Evolutionary conservation across 2,113 vertebrate genomes (phyloP).

Genomic region (Calidris pygmaea): DNA sequence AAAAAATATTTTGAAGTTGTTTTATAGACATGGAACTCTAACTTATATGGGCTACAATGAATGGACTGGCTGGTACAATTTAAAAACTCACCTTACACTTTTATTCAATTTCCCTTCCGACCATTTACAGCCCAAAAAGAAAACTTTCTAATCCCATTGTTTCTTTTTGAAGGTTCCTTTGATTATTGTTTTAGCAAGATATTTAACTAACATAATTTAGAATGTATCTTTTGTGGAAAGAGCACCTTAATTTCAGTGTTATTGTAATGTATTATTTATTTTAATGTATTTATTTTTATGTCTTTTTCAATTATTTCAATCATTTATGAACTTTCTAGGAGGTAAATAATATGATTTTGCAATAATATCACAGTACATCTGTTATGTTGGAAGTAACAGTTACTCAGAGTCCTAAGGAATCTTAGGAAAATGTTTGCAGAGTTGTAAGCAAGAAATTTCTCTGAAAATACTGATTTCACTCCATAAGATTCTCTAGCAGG

Average conservation of each 20-base stretch:
- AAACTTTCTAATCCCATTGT: background rate
- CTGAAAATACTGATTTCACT: background rate
- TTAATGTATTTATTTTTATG: background rate
- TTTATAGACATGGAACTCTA: background rate
- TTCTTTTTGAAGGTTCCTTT: background rate
- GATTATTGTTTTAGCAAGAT: background rate
- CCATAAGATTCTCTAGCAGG: background rate
- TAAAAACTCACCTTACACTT: background rate
- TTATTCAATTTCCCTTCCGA: background rate
- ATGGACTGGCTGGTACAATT: background rate
- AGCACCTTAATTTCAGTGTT: background rate
- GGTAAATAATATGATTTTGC: background rate
- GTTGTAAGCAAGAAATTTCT: background rate
- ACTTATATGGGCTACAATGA: background rate
- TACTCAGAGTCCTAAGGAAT: background rate
- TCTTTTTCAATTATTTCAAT: background rate
- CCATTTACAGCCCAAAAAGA: background rate
- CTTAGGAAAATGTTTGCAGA: background rate
- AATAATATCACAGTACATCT: background rate
- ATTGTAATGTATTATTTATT: background rate
- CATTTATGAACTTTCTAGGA: background rate
- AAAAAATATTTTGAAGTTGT: background rate
- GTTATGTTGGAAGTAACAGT: background rate
- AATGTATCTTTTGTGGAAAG: background rate
- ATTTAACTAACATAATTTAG: background rate